Conservation (phyloP, 2,797 vertebrate species). For the Anabas testudineus region DNA sequence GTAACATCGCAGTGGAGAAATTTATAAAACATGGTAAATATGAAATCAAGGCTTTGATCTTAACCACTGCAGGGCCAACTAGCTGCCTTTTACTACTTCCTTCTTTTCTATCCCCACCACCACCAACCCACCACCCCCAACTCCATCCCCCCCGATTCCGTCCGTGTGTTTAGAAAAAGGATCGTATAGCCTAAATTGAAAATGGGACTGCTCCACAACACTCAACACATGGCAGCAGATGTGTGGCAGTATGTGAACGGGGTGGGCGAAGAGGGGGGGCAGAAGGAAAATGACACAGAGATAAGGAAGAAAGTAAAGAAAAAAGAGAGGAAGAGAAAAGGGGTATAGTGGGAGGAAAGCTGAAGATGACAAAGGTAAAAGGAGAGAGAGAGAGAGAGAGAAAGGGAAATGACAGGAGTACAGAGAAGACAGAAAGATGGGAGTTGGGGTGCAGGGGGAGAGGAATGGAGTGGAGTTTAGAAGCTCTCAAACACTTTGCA, state of each 20-base stretch:
- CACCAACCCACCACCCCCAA: not conserved
- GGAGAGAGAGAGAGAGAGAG: slow-evolving; percentile 1
- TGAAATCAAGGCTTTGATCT: slow-evolving; percentile 61
- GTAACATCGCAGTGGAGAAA: slow-evolving; percentile 33
- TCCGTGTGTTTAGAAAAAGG: slow-evolving; percentile 74
- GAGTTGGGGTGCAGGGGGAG: slow-evolving; percentile 28
- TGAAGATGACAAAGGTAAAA: slow-evolving; percentile 39
- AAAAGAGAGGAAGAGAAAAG: slow-evolving; percentile 18
- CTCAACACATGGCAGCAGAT: slow-evolving; percentile 79
- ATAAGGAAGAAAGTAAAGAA: slow-evolving; percentile 13
- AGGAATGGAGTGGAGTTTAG: slow-evolving; percentile 69
- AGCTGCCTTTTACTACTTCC: slow-evolving; percentile 30
- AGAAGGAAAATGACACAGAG: slow-evolving; percentile 26
- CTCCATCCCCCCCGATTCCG: slow-evolving; percentile 17
- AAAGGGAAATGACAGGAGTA: slow-evolving; percentile 30
- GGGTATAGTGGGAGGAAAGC: slow-evolving; percentile 21
- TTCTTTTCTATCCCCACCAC: slow-evolving; percentile 12
- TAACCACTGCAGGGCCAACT: slow-evolving; percentile 52
- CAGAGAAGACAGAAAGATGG: slow-evolving; percentile 50
- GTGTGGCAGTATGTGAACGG: slow-evolving; percentile 51
- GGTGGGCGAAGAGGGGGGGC: not conserved
- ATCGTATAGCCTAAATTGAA: slow-evolving; percentile 70
- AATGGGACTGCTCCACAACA: slow-evolving; percentile 61
- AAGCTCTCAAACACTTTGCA: slow-evolving; percentile 79
- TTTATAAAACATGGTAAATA: slow-evolving; percentile 50